These are phyloP conservation scores for Ctenopoma kingsleyae DNA, from an alignment of 2,797 vertebrate species.

Conservation along the genomic window DNA sequence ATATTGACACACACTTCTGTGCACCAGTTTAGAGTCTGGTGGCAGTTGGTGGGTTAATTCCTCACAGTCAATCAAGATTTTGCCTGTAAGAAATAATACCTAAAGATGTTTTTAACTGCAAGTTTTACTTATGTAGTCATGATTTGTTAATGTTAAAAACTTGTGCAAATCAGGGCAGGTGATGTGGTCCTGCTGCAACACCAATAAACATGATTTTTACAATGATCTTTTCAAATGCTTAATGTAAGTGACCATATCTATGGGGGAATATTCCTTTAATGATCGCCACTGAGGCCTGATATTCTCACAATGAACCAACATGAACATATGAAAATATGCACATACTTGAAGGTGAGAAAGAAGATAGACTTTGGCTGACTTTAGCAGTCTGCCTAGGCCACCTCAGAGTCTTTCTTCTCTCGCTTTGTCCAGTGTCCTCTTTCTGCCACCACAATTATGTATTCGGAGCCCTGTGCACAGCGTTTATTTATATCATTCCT, in stretches of 20 bases:
- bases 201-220: not conserved
- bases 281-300: not conserved
- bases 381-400: constrained; percentile 32
- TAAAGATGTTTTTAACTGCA: too few relatives aligned
- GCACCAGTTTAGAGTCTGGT: not conserved
- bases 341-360: constrained; percentile 24
- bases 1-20: not conserved
- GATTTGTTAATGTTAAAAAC: not conserved
- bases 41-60: not conserved
- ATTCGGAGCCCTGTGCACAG: constrained; percentile 27
- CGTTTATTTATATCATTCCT: constrained; percentile 58
- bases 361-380: constrained; percentile 40
- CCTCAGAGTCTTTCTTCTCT: constrained; percentile 34
- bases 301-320: constrained; percentile 1
- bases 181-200: not conserved
- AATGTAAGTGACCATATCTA: not conserved
- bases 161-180: not conserved
- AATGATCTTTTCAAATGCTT: not conserved
- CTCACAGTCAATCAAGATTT: too few relatives aligned
- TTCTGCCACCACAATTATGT: constrained; percentile 40
- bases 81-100: too few relatives aligned
- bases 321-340: too few relatives aligned
- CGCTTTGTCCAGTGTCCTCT: constrained; percentile 50
- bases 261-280: not conserved
- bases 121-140: not conserved